Evolutionary conservation across 1,140 invertebrate genomes (phyloP).

Genomic region (Drosophila athabasca): DNA sequence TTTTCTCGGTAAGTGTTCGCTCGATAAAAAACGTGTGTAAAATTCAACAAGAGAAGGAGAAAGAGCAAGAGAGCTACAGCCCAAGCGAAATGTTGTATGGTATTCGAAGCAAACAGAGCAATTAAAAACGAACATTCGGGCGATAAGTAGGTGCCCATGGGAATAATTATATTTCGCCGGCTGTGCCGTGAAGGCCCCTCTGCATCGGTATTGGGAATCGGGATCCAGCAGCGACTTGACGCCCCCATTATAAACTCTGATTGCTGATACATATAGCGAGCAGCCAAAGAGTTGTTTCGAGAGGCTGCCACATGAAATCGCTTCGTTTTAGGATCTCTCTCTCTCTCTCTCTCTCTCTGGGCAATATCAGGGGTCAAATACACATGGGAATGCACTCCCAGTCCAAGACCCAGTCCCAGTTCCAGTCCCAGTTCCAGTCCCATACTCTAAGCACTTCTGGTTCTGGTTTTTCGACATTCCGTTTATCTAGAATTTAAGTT

Average conservation of each 20-base stretch:
- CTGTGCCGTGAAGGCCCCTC: slow-evolving; percentile 3
- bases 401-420: too few relatives aligned
- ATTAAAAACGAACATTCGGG: slow-evolving; percentile 39
- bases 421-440: too few relatives aligned
- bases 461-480: background rate
- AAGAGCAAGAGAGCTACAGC: background rate
- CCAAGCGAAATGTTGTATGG: slow-evolving; percentile 13
- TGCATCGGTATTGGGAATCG: slow-evolving; percentile 20
- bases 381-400: slow-evolving; percentile 35
- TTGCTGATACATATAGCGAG: slow-evolving; percentile 25
- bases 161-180: slow-evolving; percentile 29
- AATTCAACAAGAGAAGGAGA: slow-evolving; percentile 14
- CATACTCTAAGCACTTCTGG: slow-evolving; percentile 25
- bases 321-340: background rate
- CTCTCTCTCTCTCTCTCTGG: slow-evolving; percentile 4
- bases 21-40: slow-evolving; percentile 52
- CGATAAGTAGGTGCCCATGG: slow-evolving; percentile 62
- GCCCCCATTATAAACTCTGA: slow-evolving; percentile 45
- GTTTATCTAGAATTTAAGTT: slow-evolving; percentile 18
- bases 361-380: slow-evolving; percentile 24
- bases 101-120: slow-evolving; percentile 14
- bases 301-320: background rate
- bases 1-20: slow-evolving; percentile 46
- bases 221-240: slow-evolving; percentile 26
- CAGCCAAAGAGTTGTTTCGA: background rate